Evolutionary conservation across 1,140 invertebrate species (phyloP).

Genomic region (Panagrolaimus sp.): DNA sequence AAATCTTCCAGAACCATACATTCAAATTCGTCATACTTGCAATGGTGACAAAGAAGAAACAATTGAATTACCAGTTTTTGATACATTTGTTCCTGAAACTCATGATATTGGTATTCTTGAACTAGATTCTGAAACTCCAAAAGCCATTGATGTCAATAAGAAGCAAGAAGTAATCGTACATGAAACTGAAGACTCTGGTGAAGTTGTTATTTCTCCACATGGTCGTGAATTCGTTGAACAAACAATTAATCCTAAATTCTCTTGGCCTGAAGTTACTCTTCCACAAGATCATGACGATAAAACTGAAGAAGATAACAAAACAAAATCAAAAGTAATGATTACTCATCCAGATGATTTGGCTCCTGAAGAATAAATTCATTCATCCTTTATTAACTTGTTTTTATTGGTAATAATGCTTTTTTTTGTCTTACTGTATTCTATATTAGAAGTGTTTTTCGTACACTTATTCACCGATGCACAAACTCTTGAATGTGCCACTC

Average conservation of each 20-base stretch:
- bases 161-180: conserved; percentile 7
- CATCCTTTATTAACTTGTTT: no score
- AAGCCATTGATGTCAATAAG: conserved; percentile 4
- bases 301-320: conserved; percentile 7
- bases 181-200: neutral
- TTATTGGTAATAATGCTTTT: no score
- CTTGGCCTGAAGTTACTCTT: neutral
- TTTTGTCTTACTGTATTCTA: no score
- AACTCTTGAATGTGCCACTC: no score
- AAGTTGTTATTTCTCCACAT: neutral
- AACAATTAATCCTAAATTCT: neutral
- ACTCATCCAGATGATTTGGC: conserved; percentile 10
- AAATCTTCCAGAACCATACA: conserved; percentile 50
- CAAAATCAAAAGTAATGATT: neutral
- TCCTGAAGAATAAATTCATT: no score
- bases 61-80: conserved; percentile 39
- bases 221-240: neutral
- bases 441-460: no score
- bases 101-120: conserved; percentile 52
- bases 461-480: no score
- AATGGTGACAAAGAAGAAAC: conserved; percentile 53
- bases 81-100: conserved; percentile 55
- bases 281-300: neutral
- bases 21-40: conserved; percentile 52
- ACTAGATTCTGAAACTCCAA: conserved; percentile 27